Evolutionary conservation across 2,888 invertebrate genomes (phyloP), one percentile per base, ranked within the genome.

Genomic region (Polydesmus complanatus): DNA sequence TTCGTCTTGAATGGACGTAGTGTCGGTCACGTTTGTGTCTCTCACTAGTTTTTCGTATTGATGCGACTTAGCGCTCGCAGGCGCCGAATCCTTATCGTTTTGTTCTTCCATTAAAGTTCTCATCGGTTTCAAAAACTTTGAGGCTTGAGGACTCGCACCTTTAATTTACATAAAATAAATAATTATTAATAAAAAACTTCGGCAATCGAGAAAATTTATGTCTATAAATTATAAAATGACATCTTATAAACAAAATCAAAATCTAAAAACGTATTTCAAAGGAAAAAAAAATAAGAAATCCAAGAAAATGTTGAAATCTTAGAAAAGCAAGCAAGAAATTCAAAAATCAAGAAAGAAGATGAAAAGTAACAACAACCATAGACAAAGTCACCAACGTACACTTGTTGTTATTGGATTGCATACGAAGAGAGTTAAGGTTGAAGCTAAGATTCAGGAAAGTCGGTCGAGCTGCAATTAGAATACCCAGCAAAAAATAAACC

Each of bases 361-460:
- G 65, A 64, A 23, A 50, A 21, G 2, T 21, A 19, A 50, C 50
- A 50, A 50, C 50, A 50, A 19, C 50, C 3, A 50, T 19, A 50
- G 50, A 50, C 22, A 22, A 50, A 21, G n/a, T n/a, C n/a, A n/a
- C n/a, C 22, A 54, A 67, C 67, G 63, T 67, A 67, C 67, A 64
- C 65, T 67, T 66, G 63, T 61, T 64, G 56, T 64, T 63, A 47
- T 66, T 61, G 52, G 64, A 62, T 63, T 67, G 68, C 58, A 66
- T 65, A 22, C 67, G 64, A 57, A 65, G 81, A 73, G 88, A 84
- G 81, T 90, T 91, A 79, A 89, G 83, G 82, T 88, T 91, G 82
- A 90, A 81, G 81, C 87, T 91, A 81, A 95, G 87, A 84, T 93
- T 94, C 80, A 95, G 86, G 84, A 93, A 95, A 77, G 93, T 95